Conservation (phyloP, 2,797 vertebrate genomes). For the Streptopelia turtur region DNA sequence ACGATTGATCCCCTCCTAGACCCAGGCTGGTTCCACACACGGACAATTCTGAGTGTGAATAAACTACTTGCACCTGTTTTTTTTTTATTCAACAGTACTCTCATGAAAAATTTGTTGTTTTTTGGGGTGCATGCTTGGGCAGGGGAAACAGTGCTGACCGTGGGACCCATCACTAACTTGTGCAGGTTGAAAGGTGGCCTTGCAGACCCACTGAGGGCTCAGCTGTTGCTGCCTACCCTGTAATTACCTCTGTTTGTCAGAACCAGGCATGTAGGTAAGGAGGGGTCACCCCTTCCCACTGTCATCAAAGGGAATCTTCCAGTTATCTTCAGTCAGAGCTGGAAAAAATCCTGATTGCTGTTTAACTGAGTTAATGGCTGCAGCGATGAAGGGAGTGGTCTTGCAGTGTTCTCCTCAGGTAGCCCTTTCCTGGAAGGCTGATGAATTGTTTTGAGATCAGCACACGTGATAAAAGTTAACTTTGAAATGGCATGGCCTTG, state of each 20-base stretch:
- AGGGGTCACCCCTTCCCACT: not conserved
- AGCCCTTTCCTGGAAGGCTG: not conserved
- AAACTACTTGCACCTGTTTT: not conserved
- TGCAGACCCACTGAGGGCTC: not conserved
- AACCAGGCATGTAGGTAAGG: not conserved
- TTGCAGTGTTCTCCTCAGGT: not conserved
- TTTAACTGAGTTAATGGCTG: not conserved
- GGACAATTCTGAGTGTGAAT: not conserved
- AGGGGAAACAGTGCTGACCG: not conserved
- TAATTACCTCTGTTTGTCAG: not conserved
- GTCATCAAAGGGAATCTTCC: not conserved
- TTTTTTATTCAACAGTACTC: not conserved
- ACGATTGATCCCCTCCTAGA: not conserved
- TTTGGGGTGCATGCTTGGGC: not conserved
- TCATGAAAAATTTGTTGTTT: not conserved
- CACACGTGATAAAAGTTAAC: not conserved
- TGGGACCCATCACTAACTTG: fast-evolving
- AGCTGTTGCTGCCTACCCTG: not conserved
- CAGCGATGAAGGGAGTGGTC: not conserved
- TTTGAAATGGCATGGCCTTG: not conserved
- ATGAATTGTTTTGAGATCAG: not conserved
- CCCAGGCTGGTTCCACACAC: not conserved
- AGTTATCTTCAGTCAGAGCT: not conserved
- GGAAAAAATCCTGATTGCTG: not conserved
- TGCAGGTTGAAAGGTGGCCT: not conserved